Base-by-base conservation (phyloP, 2,113 vertebrate genomes). In the Chaetops frenatus region DNA sequence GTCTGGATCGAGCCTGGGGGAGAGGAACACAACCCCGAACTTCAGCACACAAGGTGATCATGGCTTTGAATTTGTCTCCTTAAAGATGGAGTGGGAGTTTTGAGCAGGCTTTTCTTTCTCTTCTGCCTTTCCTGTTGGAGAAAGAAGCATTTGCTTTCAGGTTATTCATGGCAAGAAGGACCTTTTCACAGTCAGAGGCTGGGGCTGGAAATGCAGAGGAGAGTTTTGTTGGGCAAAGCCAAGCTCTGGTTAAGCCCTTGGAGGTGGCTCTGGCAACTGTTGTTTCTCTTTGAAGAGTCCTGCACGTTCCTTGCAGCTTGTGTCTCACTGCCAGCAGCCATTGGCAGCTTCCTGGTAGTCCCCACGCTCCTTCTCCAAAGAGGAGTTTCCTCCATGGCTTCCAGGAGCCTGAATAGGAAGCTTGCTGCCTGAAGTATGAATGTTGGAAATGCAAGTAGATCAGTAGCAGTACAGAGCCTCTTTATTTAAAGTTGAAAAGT, bases 1-100 rank as follows among this genome's bases (percentile, higher is more conserved):
- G 38, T 98, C 98, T 1, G 98, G 97, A 72, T 97, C 98, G 51
- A 98, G 98, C 82, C 79, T 98, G 16, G 97, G 97, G 81, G 99
- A 99, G 83, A 98, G 98, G 73, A 98, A 98, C 73, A 70, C 88
- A 7, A 96, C 98, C 6, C 97, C 96, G 15, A 98, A 98, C 94
- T 98, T 99, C 93, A 99, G 98, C 96, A 98, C 98, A 15, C 99
- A 98, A 98, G 99, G 99, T 99, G 98, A 97, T 69, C 1, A 0
- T 11, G 15, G 7, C 31, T 17, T 47, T 74, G 23, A 28, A 6
- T 64, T 79, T 36, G 11, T 29, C 51, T 76, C 1, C 40, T 78
- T 60, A 44, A 21, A 51, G 33, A 10, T 25, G 40, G 33, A n/a
- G 42, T 18, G 42, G 33, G 20, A 31, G 36, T 45, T 72, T 31